Base-by-base conservation (phyloP, 2,888 invertebrate genomes). In the Tridacna gigas region DNA sequence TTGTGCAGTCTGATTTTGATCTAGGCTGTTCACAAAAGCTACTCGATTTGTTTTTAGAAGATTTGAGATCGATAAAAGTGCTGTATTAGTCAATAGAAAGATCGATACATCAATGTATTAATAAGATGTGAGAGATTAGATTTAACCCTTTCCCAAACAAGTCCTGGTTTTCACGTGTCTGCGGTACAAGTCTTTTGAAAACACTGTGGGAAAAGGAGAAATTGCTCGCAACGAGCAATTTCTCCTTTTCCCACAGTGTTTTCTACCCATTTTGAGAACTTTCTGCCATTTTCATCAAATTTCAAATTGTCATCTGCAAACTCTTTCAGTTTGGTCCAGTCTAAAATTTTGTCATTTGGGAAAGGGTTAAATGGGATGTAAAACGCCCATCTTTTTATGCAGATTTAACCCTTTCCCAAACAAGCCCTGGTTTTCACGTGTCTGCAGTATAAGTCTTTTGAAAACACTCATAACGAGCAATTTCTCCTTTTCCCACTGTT, bases 211-310 rank as follows among this genome's bases (percentile, higher is more conserved):
- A 66, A 66, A 26, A 66, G 66, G 26, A 66, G 25, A 66, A 66
- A 66, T 26, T 66, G 66, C 22, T 66, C 66, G 12, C 26, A 66
- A 28, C n/a, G n/a, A n/a, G n/a, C n/a, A n/a, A n/a, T n/a, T 28
- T 25, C 51, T 13, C 15, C 51, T 15, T 51, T 51, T 51, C 12
- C 51, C 51, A 13, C 12, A 51, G 15, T 51, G 51, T 51, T 51
- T 51, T 51, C 51, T 13, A 51, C 15, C 11, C 15, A 15, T 13
- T 51, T 51, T 51, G 15, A 51, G 11, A 13, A 51, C 15, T 51
- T 51, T 51, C 51, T 51, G 11, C 15, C 15, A 51, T 51, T 15
- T 51, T 13, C 51, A 51, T 11, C 15, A 15, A 51, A 51, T 51
- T 51, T 51, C 51, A 11, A 51, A 13, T 13, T 51, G n/a, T n/a